Percentiles rank a stretch among this genome's conserved stretches.
phyloP scores from a whole-genome alignment of 2,797 vertebrate genomes.

The Acrossocheilus wenchowensis region DNA sequence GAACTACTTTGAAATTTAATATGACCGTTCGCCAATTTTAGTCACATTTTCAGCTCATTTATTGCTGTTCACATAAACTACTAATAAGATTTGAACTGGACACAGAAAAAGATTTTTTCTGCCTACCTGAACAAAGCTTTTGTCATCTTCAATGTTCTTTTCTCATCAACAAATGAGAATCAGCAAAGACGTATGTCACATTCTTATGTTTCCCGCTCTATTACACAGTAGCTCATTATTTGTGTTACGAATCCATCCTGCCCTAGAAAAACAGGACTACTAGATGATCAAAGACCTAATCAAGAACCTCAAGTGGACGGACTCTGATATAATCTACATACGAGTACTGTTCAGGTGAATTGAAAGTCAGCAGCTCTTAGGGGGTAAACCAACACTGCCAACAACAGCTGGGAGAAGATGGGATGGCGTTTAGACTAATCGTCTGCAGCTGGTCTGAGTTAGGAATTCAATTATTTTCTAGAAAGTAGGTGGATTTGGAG shows the following conservation, averaged over 20 bases:
- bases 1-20: background rate
- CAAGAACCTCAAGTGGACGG: background rate
- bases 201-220: background rate
- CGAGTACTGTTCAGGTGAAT: conserved; percentile 1
- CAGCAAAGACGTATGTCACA: background rate
- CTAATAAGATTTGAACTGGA: background rate
- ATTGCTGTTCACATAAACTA: background rate
- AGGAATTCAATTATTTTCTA: conserved; percentile 37
- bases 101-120: background rate
- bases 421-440: conserved; percentile 27
- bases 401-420: conserved; percentile 35
- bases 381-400: conserved; percentile 15
- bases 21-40: background rate
- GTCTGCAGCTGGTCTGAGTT: conserved; percentile 39
- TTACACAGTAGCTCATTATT: conserved; percentile 22
- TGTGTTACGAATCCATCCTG: conserved; percentile 8
- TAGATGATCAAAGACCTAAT: conserved; percentile 12
- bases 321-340: conserved; percentile 27
- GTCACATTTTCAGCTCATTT: background rate
- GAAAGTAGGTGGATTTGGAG: conserved; percentile 9
- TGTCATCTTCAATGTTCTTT: background rate
- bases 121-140: background rate
- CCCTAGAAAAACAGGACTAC: conserved; percentile 19
- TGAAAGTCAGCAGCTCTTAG: conserved; percentile 3
- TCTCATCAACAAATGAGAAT: background rate